Percentiles rank a stretch among this genome's conserved stretches.
Evolutionary conservation across 1,140 invertebrate species (phyloP).

Genomic region (Thaumetopoea pityocampa): DNA sequence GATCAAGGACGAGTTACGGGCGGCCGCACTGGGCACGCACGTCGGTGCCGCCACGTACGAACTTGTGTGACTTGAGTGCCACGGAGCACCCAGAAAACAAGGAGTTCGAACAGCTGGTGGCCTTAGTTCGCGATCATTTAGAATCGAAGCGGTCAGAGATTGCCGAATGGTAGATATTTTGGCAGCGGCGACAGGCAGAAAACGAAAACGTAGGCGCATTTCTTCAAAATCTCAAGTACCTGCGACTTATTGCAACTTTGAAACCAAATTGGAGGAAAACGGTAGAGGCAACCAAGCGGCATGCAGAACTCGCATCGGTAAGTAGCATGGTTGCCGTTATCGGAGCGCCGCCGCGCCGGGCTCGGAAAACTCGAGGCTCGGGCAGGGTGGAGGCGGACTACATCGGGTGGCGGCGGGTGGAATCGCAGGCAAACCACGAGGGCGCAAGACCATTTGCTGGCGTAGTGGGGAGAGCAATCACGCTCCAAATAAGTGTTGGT

Average conservation of each 20-base stretch:
- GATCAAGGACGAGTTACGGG: slow-evolving; percentile 19
- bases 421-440: neutral
- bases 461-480: slow-evolving; percentile 4
- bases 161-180: slow-evolving; percentile 29
- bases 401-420: slow-evolving; percentile 10
- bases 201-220: slow-evolving; percentile 32
- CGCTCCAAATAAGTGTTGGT: slow-evolving; percentile 13
- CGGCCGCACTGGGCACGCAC: slow-evolving; percentile 32
- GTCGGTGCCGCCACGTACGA: slow-evolving; percentile 34
- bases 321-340: slow-evolving; percentile 1
- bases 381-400: slow-evolving; percentile 11
- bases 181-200: slow-evolving; percentile 28
- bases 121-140: neutral
- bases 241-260: slow-evolving; percentile 35
- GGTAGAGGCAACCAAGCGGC: slow-evolving; percentile 12
- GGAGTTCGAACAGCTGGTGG: slow-evolving; percentile 22
- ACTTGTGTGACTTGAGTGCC: slow-evolving; percentile 39
- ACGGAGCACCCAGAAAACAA: slow-evolving; percentile 27
- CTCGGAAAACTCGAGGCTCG: slow-evolving; percentile 1
- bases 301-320: too few relatives aligned
- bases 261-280: slow-evolving; percentile 21
- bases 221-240: slow-evolving; percentile 36
- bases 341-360: slow-evolving; percentile 3
- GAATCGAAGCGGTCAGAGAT: neutral
- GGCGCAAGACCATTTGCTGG: slow-evolving; percentile 6